These are phyloP conservation scores for Pseudomyrmex concolor DNA, from an alignment of 1,140 invertebrate genomes.

Conservation along the genomic window DNA sequence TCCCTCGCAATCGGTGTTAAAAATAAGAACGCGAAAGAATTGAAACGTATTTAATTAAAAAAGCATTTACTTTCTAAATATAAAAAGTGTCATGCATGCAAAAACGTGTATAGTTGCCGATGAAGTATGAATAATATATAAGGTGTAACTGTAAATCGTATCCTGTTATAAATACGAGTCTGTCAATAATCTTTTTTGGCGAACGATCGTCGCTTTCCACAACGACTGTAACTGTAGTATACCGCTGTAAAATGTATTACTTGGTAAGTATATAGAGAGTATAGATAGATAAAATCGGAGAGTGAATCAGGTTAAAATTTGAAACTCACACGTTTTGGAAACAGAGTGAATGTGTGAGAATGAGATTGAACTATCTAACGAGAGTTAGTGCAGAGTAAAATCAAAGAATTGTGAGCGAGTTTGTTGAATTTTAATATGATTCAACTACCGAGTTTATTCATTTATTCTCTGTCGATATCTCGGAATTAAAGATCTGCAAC, in stretches of 20 bases:
- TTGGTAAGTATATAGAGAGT: constrained; percentile 65
- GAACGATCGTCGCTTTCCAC: neutral
- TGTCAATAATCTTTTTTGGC: neutral
- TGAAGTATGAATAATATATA: neutral
- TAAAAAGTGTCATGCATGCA: neutral
- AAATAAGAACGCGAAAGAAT: neutral
- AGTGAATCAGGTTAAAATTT: constrained; percentile 17
- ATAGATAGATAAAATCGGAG: neutral
- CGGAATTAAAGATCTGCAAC: neutral
- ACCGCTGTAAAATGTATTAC: constrained; percentile 43
- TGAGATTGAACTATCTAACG: neutral
- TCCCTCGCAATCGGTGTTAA: neutral
- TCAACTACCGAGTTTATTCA: constrained; percentile 12
- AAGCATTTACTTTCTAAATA: neutral
- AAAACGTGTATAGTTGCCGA: neutral
- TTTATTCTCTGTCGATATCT: constrained; percentile 2
- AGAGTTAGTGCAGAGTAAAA: neutral
- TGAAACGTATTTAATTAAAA: neutral
- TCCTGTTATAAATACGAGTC: neutral
- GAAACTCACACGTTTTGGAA: neutral
- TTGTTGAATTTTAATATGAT: constrained; percentile 9
- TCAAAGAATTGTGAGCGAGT: neutral
- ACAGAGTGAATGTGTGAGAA: neutral
- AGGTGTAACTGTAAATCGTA: constrained; percentile 4
- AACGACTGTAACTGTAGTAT: neutral